A percentile compares a stretch with the other conserved stretches of the same genome.
These are phyloP conservation scores for Gopherus flavomarginatus DNA, from an alignment of 2,113 vertebrate genomes.

Conservation along the genomic window DNA sequence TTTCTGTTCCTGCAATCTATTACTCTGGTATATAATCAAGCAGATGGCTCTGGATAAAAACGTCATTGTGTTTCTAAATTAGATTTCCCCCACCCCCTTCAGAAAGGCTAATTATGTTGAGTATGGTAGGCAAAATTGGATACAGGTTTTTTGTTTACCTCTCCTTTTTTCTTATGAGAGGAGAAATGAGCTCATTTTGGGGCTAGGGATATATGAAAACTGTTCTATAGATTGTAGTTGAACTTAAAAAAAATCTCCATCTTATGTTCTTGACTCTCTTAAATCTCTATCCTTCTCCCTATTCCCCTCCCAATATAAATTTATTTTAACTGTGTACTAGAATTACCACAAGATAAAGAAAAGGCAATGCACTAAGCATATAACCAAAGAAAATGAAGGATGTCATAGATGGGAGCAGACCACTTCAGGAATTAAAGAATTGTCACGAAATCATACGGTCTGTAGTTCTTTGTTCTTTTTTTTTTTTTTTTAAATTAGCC, in stretches of 20 bases:
- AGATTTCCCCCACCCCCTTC: neutral
- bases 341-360: neutral
- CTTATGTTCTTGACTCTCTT: neutral
- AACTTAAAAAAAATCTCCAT: neutral
- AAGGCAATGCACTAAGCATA: neutral
- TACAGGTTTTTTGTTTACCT: neutral
- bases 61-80: neutral
- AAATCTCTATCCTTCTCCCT: accelerated
- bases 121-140: neutral
- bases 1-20: neutral
- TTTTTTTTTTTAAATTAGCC: neutral
- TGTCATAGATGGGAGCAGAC: neutral
- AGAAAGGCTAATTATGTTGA: neutral
- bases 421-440: neutral
- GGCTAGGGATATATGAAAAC: neutral
- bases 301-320: neutral
- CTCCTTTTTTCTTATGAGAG: accelerated
- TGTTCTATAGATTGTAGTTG: neutral
- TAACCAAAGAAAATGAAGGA: neutral
- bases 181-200: neutral
- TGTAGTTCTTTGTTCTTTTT: neutral
- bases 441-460: neutral
- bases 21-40: neutral
- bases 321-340: neutral
- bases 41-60: neutral